phyloP scores from a whole-genome alignment of 2,113 vertebrate genomes.

The Myiopsitta monachus region DNA sequence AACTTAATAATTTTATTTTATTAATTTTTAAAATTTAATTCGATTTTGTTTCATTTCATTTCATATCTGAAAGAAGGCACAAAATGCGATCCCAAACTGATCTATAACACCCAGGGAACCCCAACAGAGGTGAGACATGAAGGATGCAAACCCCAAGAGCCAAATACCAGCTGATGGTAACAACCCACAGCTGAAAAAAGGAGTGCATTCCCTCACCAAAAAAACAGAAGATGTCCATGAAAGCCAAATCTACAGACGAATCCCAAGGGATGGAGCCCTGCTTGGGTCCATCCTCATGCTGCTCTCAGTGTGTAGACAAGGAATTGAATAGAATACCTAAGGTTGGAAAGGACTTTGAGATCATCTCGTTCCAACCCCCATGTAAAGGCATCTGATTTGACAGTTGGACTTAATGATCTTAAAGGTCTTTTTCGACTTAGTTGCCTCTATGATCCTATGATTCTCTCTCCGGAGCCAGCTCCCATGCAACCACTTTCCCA shows the following conservation, averaged over 20 bases:
- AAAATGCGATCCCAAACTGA: not conserved
- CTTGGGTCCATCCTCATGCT: not conserved
- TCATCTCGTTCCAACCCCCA: not conserved
- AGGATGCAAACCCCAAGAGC: not conserved
- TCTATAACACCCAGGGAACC: not conserved
- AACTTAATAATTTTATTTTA: not conserved
- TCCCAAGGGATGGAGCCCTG: accelerated
- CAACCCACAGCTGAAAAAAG: not conserved
- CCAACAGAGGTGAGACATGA: not conserved
- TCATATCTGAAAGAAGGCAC: not conserved
- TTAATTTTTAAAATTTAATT: not conserved
- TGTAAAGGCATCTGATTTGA: not conserved
- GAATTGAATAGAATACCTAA: too few species aligned
- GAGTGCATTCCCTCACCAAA: not conserved
- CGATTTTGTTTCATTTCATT: accelerated
- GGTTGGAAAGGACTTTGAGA: too few species aligned
- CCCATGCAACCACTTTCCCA: accelerated
- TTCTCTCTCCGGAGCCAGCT: not conserved
- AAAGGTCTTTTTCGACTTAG: too few species aligned
- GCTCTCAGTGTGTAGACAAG: not conserved
- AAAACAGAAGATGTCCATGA: not conserved
- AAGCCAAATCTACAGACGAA: not conserved
- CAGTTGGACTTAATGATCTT: too few species aligned
- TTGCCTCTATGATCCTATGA: too few species aligned
- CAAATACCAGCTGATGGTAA: not conserved